Conservation (phyloP, 2,797 vertebrate genomes). For the Pangasius sanitwongsei region DNA sequence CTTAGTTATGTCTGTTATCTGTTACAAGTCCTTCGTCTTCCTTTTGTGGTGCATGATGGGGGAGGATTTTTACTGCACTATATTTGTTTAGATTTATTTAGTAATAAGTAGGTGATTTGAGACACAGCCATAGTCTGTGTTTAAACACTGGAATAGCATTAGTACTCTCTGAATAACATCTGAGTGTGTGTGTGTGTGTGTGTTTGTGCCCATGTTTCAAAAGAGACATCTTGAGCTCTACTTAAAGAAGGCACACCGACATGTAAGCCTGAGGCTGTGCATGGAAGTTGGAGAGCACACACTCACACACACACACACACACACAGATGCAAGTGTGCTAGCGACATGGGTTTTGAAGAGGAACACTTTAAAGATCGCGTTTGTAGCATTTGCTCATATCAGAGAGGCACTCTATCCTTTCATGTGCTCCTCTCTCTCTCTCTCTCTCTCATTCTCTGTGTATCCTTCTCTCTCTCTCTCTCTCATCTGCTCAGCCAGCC, state of each 20-base stretch:
- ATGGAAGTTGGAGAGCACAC: slow-evolving; percentile 48
- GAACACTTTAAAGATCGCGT: slow-evolving; percentile 61
- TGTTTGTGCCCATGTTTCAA: slow-evolving; percentile 47
- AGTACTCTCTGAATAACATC: slow-evolving; percentile 38
- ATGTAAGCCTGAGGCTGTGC: slow-evolving; percentile 60
- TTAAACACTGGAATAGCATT: slow-evolving; percentile 47
- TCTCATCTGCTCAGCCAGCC: slow-evolving; percentile 77
- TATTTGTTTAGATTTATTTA: slow-evolving; percentile 21
- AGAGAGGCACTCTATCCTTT: slow-evolving; percentile 59
- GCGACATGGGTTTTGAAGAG: slow-evolving; percentile 59
- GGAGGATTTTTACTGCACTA: background rate
- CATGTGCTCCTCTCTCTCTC: slow-evolving; percentile 51
- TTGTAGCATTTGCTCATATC: slow-evolving; percentile 64
- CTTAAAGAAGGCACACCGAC: slow-evolving; percentile 55
- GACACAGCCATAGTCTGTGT: slow-evolving; percentile 14
- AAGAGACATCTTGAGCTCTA: slow-evolving; percentile 56
- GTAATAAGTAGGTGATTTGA: slow-evolving; percentile 20
- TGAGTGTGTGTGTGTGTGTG: slow-evolving; percentile 10
- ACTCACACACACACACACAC: slow-evolving; percentile 37
- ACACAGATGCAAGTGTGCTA: slow-evolving; percentile 43
- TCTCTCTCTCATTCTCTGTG: slow-evolving; percentile 35
- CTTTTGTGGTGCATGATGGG: slow-evolving; percentile 15
- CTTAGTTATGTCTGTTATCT: background rate
- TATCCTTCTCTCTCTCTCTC: slow-evolving; percentile 39
- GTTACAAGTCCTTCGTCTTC: background rate